Percentiles rank a stretch among this genome's conserved stretches.
Evolutionary conservation across 2,888 invertebrate species (phyloP).

Genomic region (Busseola fusca): DNA sequence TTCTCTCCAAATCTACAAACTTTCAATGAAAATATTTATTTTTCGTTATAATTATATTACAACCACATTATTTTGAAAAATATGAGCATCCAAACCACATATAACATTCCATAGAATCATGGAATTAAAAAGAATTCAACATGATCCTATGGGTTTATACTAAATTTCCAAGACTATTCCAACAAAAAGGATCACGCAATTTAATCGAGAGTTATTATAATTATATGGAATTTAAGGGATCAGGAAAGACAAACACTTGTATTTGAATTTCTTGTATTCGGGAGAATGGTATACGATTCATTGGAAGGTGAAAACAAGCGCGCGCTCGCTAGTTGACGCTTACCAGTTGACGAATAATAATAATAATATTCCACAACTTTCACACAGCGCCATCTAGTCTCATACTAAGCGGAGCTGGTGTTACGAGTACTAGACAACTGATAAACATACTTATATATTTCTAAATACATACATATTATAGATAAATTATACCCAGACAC

Average conservation of each 20-base stretch:
- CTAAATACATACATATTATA: too few species aligned
- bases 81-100: background rate
- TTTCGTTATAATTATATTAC: background rate
- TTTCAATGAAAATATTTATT: background rate
- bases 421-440: too few species aligned
- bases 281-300: slow-evolving; percentile 18
- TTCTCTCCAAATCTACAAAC: background rate
- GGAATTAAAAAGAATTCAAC: slow-evolving; percentile 33
- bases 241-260: slow-evolving; percentile 44
- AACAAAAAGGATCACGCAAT: slow-evolving; percentile 53
- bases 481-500: too few species aligned
- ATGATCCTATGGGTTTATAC: slow-evolving; percentile 25
- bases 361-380: too few species aligned
- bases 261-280: slow-evolving; percentile 30
- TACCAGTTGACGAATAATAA: too few species aligned
- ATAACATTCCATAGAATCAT: slow-evolving; percentile 3
- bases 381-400: too few species aligned
- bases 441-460: too few species aligned
- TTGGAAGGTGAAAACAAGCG: too few species aligned
- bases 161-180: slow-evolving; percentile 36
- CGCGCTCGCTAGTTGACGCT: too few species aligned
- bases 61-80: slow-evolving; percentile 3
- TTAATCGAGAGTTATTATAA: slow-evolving; percentile 47
- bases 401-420: too few species aligned
- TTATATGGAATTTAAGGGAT: slow-evolving; percentile 54